Evolutionary conservation across 2,113 vertebrate species (phyloP).

Genomic region (Phoenicopterus ruber): DNA sequence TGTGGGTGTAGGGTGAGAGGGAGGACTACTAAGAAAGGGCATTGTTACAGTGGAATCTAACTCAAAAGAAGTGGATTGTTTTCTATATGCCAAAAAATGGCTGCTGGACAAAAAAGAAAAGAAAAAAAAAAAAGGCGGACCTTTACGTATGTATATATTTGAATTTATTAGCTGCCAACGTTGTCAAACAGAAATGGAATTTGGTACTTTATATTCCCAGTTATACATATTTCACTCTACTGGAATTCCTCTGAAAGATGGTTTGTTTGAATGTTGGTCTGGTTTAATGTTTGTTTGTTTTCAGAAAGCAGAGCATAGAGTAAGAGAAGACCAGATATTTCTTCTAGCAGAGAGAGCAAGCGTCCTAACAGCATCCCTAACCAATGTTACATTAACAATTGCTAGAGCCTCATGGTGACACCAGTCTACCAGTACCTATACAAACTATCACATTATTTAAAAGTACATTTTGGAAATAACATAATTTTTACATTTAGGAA

Average conservation of each 20-base stretch:
- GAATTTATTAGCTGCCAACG: constrained; percentile 33
- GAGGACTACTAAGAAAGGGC: constrained; percentile 5
- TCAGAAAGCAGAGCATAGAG: background rate
- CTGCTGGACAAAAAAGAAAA: constrained; percentile 30
- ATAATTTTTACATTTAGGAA: background rate
- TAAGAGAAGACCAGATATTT: background rate
- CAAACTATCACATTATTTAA: background rate
- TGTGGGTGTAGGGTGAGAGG: constrained; percentile 29
- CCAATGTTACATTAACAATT: background rate
- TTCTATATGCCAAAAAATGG: constrained; percentile 35
- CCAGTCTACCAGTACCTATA: background rate
- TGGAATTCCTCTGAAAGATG: constrained; percentile 21
- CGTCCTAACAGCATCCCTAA: background rate
- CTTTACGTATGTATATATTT: constrained; percentile 33
- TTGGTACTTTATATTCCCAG: background rate
- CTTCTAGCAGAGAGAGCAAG: background rate
- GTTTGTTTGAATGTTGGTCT: background rate
- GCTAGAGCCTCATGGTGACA: background rate
- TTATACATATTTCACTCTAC: constrained; percentile 23
- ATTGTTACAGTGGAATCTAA: constrained; percentile 47
- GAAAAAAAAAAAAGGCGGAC: constrained; percentile 34
- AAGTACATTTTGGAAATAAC: background rate
- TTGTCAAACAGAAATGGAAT: constrained; percentile 34
- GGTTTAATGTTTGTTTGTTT: background rate
- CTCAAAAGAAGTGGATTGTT: constrained; percentile 40